Evolutionary conservation across 2,888 invertebrate genomes (phyloP), one percentile per base, ranked within the genome.

Genomic region (Notodonta ziczac): DNA sequence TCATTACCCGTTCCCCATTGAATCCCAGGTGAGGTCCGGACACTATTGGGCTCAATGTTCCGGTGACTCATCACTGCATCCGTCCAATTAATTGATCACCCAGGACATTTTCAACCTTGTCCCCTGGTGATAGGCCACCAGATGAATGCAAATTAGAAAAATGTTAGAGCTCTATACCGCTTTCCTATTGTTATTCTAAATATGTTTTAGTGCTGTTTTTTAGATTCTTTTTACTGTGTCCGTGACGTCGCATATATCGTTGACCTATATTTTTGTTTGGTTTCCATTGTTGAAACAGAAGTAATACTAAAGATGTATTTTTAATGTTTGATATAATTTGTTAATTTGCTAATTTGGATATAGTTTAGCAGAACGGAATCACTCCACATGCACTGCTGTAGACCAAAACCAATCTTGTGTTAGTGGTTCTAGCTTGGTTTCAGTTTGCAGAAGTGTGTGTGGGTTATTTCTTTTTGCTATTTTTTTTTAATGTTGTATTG

Each of bases 31-130:
- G 83, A 85, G 84, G 80, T 83, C 84, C 84, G 84, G 80, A 85
- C 84, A 82, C 66, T 66, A 84, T 85, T 83, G 82, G 85, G 82
- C 81, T 76, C 82, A 78, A 75, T 82, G 88, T 89, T 90, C 90
- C 90, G 90, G 90, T 91, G 91, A 91, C 76, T 90, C 90, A 90
- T 67, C 48, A 16, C 66, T 62, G 77, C 80, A 83, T 87, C 87
- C 87, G 84, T 76, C 74, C 57, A 66, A 63, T 59, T 59, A 60
- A 50, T 16, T 57, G 24, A 57, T 59, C 52, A 24, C 55, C 50
- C 58, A 59, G 59, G 57, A 65, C 16, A 74, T 66, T 71, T 59
- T 61, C 65, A 70, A 73, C 74, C 63, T 59, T 80, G 68, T 52
- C 8, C 1, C 35, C 5, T 57, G 55, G 13, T 4, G 50, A 65